Base-by-base conservation (phyloP, 2,113 vertebrate genomes). In the Heterotis niloticus region DNA sequence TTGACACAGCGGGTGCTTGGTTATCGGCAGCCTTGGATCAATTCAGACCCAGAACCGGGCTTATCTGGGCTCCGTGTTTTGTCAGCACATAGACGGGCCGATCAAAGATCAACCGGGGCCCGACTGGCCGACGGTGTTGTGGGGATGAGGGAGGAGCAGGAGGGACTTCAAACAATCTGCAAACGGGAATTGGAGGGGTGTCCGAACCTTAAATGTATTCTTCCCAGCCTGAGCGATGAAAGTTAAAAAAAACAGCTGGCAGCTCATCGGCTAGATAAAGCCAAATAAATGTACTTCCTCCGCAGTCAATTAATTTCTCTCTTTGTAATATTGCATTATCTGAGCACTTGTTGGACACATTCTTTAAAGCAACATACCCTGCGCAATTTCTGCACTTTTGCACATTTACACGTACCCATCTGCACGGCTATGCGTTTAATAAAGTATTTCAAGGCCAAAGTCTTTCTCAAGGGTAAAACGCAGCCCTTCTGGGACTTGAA, bases 131-230 rank as follows among this genome's bases (percentile, higher is more conserved):
- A 80, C 78, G 80, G 79, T 70, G 89, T 80, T 67, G 77, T 80
- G 80, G 64, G 83, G 77, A 85, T 81, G 70, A 23, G 64, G 81
- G 34, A 80, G 79, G 64, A 79, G 83, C 78, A 84, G 79, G 75
- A 78, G 71, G 56, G 78, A 79, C 23, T 74, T 54, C 71, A 57
- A n/a, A 44, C 29, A 44, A 18, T 34, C 17, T 44, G 34, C 3
- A 44, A 44, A 44, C 3, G 7, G 34, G 34, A 44, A 44, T 44
- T 44, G 34, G 34, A 44, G 7, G 34, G 34, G 34, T 44, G 34
- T 44, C 34, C 7, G 7, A 44, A 44, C 34, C 34, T 44, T 44
- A 44, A 44, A 44, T 44, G 34, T 44, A 26, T 14, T 28, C 28
- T 28, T 28, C 65, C 26, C 65, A 54, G 69, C 20, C 17, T 72